These are phyloP conservation scores for Chloroceryle aenea DNA, from an alignment of 2,113 vertebrate genomes.

Conservation along the genomic window DNA sequence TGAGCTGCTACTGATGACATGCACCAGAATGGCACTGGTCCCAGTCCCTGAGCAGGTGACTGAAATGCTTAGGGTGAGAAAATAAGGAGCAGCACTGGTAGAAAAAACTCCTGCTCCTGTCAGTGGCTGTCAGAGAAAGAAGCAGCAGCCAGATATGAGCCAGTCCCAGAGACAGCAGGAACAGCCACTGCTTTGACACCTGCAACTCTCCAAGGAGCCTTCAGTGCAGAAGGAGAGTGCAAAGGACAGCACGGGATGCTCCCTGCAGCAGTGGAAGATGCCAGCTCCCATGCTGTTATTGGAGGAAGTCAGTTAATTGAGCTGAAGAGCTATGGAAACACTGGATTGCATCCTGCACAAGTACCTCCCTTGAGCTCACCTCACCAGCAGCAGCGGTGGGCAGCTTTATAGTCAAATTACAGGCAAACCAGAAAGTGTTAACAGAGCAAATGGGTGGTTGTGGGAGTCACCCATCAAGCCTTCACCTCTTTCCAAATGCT, in stretches of 20 bases:
- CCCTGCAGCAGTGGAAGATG: background rate
- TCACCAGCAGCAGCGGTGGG: background rate
- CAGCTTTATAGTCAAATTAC: background rate
- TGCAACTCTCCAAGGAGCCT: background rate
- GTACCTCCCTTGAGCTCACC: fast-evolving
- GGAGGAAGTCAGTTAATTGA: background rate
- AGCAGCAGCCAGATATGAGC: background rate
- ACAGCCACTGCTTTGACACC: fast-evolving
- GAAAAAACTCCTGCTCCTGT: background rate
- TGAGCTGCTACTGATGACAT: background rate
- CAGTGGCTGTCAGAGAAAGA: background rate
- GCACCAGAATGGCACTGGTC: background rate
- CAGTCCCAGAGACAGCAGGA: fast-evolving
- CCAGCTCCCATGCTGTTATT: background rate
- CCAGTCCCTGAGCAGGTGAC: background rate
- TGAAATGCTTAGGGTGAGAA: background rate
- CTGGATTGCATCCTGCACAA: background rate
- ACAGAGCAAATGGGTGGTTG: background rate
- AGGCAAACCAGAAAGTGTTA: fast-evolving
- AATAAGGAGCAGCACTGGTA: background rate
- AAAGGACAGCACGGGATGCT: fast-evolving
- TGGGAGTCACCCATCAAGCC: too few species aligned
- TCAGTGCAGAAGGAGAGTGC: background rate
- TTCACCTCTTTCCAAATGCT: background rate
- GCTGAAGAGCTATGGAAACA: background rate